A percentile compares a stretch with the other conserved stretches of the same genome.
Evolutionary conservation across 2,797 vertebrate genomes (phyloP).

Genomic region (Acipenser oxyrinchus): DNA sequence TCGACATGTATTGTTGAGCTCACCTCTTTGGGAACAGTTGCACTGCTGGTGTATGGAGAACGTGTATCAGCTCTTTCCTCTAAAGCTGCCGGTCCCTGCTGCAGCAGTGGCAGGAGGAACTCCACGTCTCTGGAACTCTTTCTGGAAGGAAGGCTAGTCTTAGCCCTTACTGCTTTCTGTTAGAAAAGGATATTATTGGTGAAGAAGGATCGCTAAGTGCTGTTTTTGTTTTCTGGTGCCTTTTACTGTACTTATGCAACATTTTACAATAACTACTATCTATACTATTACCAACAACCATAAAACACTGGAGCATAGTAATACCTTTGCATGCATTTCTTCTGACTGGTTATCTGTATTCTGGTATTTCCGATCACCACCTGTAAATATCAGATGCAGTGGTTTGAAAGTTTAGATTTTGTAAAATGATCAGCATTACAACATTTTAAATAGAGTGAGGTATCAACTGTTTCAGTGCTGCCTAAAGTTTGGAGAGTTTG

Average conservation of each 20-base stretch:
- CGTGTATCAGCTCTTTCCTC: background rate
- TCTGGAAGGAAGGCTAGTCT: background rate
- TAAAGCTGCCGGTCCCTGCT: background rate
- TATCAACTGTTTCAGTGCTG: background rate
- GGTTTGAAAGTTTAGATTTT: background rate
- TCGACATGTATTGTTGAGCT: background rate
- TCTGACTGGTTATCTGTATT: slow-evolving; percentile 13
- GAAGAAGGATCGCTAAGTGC: background rate
- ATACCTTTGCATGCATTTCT: background rate
- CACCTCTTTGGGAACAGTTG: background rate
- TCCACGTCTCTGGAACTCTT: background rate
- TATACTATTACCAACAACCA: slow-evolving; percentile 13
- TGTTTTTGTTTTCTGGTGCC: background rate
- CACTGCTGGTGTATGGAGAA: background rate
- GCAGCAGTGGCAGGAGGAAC: background rate
- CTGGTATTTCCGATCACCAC: slow-evolving; percentile 5
- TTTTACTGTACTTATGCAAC: background rate
- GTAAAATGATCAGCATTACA: background rate
- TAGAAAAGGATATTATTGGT: background rate
- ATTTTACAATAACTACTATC: background rate
- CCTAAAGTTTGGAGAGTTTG: background rate
- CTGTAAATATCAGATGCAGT: background rate
- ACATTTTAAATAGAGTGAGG: too few species aligned
- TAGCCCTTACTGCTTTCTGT: background rate
- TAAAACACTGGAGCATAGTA: background rate